phyloP scores from a whole-genome alignment of 2,888 invertebrate genomes.

The Abscondita cerata region DNA sequence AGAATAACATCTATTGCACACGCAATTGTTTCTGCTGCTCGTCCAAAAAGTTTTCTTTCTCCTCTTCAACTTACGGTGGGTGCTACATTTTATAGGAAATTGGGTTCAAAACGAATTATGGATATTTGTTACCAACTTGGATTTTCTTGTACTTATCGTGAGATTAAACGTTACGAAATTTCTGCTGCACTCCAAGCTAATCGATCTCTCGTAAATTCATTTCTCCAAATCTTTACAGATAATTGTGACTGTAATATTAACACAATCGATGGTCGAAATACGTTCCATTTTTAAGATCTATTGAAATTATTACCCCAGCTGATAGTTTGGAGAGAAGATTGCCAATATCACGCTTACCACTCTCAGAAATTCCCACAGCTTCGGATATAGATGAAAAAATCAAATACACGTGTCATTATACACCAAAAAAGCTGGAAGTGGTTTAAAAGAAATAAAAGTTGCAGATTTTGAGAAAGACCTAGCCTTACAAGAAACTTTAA shows the following conservation, averaged over 20 bases:
- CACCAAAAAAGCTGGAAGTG: too few species aligned
- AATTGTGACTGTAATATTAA: neutral
- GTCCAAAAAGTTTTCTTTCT: slow-evolving; percentile 1
- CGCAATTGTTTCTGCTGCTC: slow-evolving; percentile 2
- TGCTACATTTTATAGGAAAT: slow-evolving; percentile 1
- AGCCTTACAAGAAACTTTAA: too few species aligned
- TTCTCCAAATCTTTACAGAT: neutral
- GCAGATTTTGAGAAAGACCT: too few species aligned
- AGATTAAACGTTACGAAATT: neutral
- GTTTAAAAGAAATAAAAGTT: too few species aligned
- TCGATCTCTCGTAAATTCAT: too few species aligned
- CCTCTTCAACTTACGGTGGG: neutral
- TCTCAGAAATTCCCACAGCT: neutral
- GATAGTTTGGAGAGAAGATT: neutral
- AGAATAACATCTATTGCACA: too few species aligned
- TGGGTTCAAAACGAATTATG: neutral
- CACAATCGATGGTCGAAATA: neutral
- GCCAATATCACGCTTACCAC: neutral
- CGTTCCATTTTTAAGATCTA: neutral
- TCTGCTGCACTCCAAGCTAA: too few species aligned
- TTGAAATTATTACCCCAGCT: neutral
- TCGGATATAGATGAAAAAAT: neutral
- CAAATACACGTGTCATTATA: too few species aligned
- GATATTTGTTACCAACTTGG: neutral
- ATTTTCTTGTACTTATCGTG: neutral